Evolutionary conservation across 2,113 vertebrate genomes (phyloP).

Genomic region (Lophius piscatorius): DNA sequence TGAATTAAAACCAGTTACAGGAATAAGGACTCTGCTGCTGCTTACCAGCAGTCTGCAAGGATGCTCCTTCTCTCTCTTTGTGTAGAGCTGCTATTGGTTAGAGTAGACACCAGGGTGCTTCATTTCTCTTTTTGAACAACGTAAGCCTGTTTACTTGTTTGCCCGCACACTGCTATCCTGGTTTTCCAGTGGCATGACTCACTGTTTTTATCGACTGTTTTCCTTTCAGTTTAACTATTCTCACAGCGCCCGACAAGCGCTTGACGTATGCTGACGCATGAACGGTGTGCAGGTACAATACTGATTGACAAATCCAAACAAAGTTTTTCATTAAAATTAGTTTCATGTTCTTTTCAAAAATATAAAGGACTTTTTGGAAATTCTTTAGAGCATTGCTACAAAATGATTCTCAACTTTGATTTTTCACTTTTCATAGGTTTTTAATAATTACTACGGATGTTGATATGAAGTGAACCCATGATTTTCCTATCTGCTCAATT

Average conservation of each 20-base stretch:
- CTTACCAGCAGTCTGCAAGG: too few species aligned
- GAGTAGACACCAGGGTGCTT: constrained; percentile 19
- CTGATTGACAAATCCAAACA: too few species aligned
- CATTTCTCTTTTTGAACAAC: constrained; percentile 9
- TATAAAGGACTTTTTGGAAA: neutral
- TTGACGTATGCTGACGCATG: neutral
- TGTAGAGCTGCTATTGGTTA: neutral
- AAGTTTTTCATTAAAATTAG: neutral
- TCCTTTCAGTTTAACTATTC: constrained; percentile 36
- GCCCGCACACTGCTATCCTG: constrained; percentile 17
- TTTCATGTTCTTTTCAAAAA: neutral
- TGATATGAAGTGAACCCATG: too few species aligned
- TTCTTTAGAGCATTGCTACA: neutral
- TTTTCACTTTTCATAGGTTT: too few species aligned
- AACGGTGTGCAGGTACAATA: neutral
- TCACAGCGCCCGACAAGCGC: neutral
- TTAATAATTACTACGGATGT: too few species aligned
- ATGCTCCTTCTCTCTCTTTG: constrained; percentile 4
- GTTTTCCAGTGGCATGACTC: constrained; percentile 43
- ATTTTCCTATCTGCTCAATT: too few species aligned
- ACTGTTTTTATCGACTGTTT: constrained; percentile 12
- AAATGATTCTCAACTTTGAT: neutral
- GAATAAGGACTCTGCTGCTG: too few species aligned
- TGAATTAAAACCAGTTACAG: too few species aligned
- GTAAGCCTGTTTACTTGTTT: constrained; percentile 1